Evolutionary conservation across 1,140 invertebrate species (phyloP).

Genomic region (Myzus persicae): DNA sequence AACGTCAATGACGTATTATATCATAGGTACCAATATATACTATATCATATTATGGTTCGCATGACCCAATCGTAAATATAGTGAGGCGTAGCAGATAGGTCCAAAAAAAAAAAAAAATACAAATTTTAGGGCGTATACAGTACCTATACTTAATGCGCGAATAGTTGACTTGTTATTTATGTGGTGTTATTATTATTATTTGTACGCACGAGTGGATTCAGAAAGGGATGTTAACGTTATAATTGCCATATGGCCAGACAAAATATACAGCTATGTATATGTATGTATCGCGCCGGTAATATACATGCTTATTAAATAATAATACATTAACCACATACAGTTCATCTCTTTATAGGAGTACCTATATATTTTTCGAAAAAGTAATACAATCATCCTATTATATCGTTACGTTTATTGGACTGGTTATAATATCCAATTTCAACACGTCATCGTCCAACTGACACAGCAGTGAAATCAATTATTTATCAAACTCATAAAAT

Average conservation of each 20-base stretch:
- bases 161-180: slow-evolving; percentile 51
- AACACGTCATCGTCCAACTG: slow-evolving; percentile 51
- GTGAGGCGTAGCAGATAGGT: neutral
- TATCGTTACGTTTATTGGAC: slow-evolving; percentile 12
- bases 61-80: slow-evolving; percentile 12
- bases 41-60: neutral
- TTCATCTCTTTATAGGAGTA: neutral
- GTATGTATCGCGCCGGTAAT: neutral
- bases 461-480: slow-evolving; percentile 43
- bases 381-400: neutral
- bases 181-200: slow-evolving; percentile 6
- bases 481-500: slow-evolving; percentile 42
- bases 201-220: slow-evolving; percentile 30
- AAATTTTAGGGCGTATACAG: neutral
- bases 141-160: neutral
- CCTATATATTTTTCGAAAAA: neutral
- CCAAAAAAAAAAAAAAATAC: neutral
- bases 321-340: slow-evolving; percentile 25
- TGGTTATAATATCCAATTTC: slow-evolving; percentile 50
- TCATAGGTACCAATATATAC: no score
- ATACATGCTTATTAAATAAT: slow-evolving; percentile 44
- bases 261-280: neutral
- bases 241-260: slow-evolving; percentile 50
- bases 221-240: slow-evolving; percentile 17
- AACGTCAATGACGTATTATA: neutral